Conservation (phyloP, 2,888 invertebrate species). For the Acanthosepion esculentum region DNA sequence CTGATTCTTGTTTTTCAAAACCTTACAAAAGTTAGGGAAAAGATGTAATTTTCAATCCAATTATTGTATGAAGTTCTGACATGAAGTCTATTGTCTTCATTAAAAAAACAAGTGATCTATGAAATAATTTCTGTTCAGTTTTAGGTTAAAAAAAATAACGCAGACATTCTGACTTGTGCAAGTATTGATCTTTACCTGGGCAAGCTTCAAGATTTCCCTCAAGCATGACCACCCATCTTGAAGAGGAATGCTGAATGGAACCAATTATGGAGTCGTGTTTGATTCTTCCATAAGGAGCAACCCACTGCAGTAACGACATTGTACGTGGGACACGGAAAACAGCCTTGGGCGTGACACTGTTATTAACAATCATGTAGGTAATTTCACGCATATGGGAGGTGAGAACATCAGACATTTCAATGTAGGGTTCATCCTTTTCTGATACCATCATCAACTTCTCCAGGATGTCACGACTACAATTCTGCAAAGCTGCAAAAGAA, state of each 20-base stretch:
- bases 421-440: conserved; percentile 59
- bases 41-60: neutral
- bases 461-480: conserved; percentile 50
- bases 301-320: conserved; percentile 63
- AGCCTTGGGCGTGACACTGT: conserved; percentile 58
- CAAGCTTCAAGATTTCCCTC: conserved; percentile 58
- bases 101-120: neutral
- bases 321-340: conserved; percentile 61
- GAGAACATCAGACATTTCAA: conserved; percentile 42
- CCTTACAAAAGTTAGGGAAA: neutral
- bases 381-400: conserved; percentile 50
- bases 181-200: conserved; percentile 59
- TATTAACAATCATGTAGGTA: conserved; percentile 61
- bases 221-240: conserved; percentile 63
- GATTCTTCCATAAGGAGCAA: conserved; percentile 64
- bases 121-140: no score
- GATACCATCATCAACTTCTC: conserved; percentile 58
- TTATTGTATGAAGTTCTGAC: neutral
- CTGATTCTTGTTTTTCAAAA: neutral
- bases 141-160: no score
- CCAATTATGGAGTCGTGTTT: conserved; percentile 64
- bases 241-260: conserved; percentile 63
- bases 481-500: conserved; percentile 44
- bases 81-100: neutral
- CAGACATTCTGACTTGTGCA: no score